Evolutionary conservation across 2,888 invertebrate genomes (phyloP).

Genomic region (Agrochola macilenta): DNA sequence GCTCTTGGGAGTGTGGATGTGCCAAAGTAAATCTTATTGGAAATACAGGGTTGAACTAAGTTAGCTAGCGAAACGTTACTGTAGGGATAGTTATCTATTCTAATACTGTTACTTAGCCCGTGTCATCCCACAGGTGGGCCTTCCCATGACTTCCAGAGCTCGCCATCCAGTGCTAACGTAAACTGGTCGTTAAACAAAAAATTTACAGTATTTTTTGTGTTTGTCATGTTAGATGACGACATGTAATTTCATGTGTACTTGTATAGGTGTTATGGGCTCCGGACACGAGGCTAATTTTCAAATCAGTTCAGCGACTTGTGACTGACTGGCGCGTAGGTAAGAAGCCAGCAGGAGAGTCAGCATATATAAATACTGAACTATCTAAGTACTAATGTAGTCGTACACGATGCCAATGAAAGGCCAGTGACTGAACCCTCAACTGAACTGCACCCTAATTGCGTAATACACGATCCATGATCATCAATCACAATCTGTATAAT

Average conservation of each 20-base stretch:
- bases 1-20: conserved; percentile 10
- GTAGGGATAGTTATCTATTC: background rate
- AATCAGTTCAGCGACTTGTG: background rate
- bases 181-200: too few relatives aligned
- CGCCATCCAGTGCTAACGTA: too few relatives aligned
- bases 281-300: background rate
- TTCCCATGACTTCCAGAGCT: too few relatives aligned
- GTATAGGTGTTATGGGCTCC: background rate
- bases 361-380: background rate
- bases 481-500: too few relatives aligned
- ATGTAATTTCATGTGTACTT: background rate
- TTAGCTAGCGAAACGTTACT: background rate
- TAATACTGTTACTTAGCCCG: too few relatives aligned
- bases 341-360: background rate
- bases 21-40: background rate
- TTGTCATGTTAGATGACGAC: too few relatives aligned
- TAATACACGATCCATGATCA: too few relatives aligned
- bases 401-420: background rate
- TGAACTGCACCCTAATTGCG: too few relatives aligned
- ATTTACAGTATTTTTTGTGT: too few relatives aligned
- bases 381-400: background rate
- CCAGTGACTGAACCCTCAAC: background rate
- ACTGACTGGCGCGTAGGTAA: background rate
- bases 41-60: background rate
- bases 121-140: too few relatives aligned